phyloP scores from a whole-genome alignment of 2,113 vertebrate genomes.

The Daphoenositta chrysoptera region DNA sequence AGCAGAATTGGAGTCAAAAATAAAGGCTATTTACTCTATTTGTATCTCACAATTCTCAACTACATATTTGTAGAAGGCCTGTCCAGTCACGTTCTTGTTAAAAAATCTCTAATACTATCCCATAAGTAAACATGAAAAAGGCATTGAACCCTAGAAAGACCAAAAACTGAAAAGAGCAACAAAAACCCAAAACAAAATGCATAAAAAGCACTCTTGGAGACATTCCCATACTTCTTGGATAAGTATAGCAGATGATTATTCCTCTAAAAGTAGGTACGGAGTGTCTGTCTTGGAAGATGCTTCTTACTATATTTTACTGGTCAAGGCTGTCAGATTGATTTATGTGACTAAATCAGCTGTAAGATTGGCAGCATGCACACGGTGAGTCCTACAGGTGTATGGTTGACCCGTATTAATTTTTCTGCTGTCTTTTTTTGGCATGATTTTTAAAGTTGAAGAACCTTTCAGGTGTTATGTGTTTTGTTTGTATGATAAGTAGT shows the following conservation, averaged over 20 bases:
- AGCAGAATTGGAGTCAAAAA: not conserved
- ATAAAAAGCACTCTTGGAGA: not conserved
- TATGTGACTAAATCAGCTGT: not conserved
- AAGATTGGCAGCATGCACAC: not conserved
- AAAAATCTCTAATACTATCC: not conserved
- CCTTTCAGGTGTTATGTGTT: not conserved
- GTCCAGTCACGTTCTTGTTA: not conserved
- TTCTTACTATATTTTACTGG: not conserved
- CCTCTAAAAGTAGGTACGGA: not conserved
- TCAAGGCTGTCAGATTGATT: not conserved
- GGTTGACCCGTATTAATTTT: not conserved
- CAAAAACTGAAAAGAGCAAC: not conserved
- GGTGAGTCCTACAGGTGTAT: not conserved
- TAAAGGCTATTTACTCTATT: not conserved
- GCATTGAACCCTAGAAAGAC: not conserved
- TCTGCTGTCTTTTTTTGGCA: not conserved
- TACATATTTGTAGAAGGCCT: not conserved
- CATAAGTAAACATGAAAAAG: not conserved
- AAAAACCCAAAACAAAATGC: not conserved
- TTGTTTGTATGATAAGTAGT: not conserved
- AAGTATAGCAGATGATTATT: not conserved
- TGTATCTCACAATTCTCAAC: not conserved
- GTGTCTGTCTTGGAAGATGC: not conserved
- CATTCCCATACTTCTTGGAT: not conserved
- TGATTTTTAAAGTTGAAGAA: not conserved